These are phyloP conservation scores for Euwallacea fornicatus DNA, from an alignment of 1,140 invertebrate genomes.

Conservation along the genomic window DNA sequence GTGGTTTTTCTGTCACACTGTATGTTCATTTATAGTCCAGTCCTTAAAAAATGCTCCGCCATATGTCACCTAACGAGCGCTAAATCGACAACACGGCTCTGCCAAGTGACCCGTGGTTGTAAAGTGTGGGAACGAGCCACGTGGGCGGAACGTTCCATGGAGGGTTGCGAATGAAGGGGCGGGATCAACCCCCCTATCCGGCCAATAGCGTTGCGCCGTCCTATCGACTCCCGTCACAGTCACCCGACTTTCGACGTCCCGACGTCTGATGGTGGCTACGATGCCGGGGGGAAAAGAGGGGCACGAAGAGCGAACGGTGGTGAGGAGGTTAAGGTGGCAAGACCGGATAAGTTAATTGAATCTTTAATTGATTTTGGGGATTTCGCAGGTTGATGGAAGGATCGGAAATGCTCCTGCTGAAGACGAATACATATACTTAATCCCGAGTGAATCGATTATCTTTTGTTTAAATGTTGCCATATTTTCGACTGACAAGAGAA, in stretches of 20 bases:
- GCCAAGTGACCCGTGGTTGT: constrained; percentile 40
- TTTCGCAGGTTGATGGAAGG: not conserved
- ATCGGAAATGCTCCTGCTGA: too few species aligned
- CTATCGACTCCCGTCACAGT: constrained; percentile 37
- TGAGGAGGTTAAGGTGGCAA: constrained; percentile 21
- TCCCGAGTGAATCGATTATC: too few species aligned
- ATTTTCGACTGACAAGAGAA: too few species aligned
- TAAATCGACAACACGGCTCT: constrained; percentile 39
- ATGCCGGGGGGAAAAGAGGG: not conserved
- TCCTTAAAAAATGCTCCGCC: not conserved
- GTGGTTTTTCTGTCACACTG: not conserved
- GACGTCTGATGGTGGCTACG: constrained; percentile 31
- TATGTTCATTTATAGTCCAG: not conserved
- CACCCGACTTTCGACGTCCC: constrained; percentile 36
- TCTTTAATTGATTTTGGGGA: constrained; percentile 39
- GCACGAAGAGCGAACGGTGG: not conserved
- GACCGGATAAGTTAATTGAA: constrained; percentile 39
- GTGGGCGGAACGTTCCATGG: constrained; percentile 32
- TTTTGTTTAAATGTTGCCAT: too few species aligned
- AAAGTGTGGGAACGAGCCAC: constrained; percentile 37
- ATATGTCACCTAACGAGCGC: constrained; percentile 33
- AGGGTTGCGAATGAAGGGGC: constrained; percentile 17
- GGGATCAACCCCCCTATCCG: constrained; percentile 20
- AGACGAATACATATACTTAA: too few species aligned
- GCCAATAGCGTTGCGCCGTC: constrained; percentile 19